Conservation (phyloP, 2,888 invertebrate genomes). For the Teinopalpus imperialis region DNA sequence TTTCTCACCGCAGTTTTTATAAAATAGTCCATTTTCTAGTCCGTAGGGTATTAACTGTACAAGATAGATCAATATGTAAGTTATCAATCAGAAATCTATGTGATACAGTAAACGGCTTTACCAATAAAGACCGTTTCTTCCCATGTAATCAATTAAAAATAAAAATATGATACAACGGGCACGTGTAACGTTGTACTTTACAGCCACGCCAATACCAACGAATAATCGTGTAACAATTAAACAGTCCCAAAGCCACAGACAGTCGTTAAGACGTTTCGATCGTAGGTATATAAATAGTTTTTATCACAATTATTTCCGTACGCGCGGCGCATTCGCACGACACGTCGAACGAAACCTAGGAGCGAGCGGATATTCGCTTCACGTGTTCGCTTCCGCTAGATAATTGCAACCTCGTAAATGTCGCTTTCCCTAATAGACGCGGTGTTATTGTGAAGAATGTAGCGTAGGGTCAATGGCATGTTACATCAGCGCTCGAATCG, state of each 20-base stretch:
- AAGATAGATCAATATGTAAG: too few species aligned
- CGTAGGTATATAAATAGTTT: constrained; percentile 25
- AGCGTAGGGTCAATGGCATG: constrained; percentile 20
- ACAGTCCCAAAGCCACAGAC: constrained; percentile 5
- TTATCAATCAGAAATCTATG: too few species aligned
- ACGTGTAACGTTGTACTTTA: background rate
- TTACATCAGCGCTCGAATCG: constrained; percentile 32
- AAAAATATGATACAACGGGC: background rate
- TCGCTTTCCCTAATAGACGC: constrained; percentile 33
- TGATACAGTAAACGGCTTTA: too few species aligned
- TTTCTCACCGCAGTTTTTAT: too few species aligned
- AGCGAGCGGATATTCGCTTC: constrained; percentile 70
- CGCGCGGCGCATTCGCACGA: constrained; percentile 2
- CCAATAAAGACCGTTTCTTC: too few species aligned
- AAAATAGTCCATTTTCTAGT: too few species aligned
- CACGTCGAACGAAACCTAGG: constrained; percentile 23
- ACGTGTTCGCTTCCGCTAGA: constrained; percentile 69
- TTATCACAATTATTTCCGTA: constrained; percentile 24
- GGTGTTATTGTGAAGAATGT: constrained; percentile 20
- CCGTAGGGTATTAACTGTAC: too few species aligned
- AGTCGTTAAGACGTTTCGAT: constrained; percentile 17
- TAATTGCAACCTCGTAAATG: constrained; percentile 57
- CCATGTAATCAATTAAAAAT: constrained; percentile 2
- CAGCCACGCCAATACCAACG: constrained; percentile 1
- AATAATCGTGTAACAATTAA: constrained; percentile 14